Conservation (phyloP, 2,113 vertebrate species). For the Isurus oxyrinchus region DNA sequence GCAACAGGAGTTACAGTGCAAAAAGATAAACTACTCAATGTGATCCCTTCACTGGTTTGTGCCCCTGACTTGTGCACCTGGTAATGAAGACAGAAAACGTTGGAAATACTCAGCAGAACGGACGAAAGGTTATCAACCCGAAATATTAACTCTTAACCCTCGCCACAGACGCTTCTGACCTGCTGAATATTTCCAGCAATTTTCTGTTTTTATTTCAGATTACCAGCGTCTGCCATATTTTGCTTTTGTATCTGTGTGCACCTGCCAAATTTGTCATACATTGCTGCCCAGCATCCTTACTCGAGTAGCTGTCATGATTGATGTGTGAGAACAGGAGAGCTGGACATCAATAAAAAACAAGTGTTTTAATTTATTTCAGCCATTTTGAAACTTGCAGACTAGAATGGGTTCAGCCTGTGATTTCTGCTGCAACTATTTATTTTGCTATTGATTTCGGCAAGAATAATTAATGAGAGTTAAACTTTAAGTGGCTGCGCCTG, state of each 20-base stretch:
- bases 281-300: not conserved
- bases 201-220: not conserved
- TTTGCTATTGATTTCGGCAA: not conserved
- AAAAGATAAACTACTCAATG: not conserved
- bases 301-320: too few species aligned
- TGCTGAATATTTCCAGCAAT: not conserved
- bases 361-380: not conserved
- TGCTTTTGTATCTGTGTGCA: not conserved
- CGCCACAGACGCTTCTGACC: not conserved
- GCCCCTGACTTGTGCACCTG: not conserved
- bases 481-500: not conserved
- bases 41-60: not conserved
- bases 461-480: not conserved
- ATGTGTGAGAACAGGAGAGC: not conserved
- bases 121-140: not conserved
- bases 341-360: not conserved
- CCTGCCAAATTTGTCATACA: not conserved
- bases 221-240: not conserved
- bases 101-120: not conserved
- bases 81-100: not conserved
- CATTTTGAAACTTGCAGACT: not conserved
- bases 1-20: too few species aligned
- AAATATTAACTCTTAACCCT: not conserved
- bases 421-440: not conserved
- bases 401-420: not conserved